Base-by-base conservation (phyloP, 2,888 invertebrate species). In the Drosophila sordidula region DNA sequence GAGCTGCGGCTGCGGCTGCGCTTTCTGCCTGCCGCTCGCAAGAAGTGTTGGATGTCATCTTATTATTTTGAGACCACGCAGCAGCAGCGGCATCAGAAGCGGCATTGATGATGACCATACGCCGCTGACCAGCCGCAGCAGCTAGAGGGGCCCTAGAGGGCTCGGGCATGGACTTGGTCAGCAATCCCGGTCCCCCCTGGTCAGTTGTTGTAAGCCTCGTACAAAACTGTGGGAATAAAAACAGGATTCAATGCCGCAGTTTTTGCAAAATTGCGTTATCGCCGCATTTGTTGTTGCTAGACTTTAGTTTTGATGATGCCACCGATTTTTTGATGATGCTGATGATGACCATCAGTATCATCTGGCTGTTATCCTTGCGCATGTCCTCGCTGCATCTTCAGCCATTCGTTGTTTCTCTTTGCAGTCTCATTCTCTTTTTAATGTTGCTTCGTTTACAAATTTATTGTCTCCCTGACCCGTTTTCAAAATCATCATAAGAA, bases 1-100 rank as follows among this genome's bases (percentile, higher is more conserved):
- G 70, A 54, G 56, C 69, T 62, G 63, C 64, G 67, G 38, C 58
- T 63, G 57, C 64, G 52, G 59, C 61, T 71, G 52, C 66, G 77
- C 67, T 68, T 70, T 70, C 34, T 59, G 73, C 67, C 62, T 71
- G 65, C 38, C 50, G 50, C 59, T 59, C 46, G 84, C 88, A 90
- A 91, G 91, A 92, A 92, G 92, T 92, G 92, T 92, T 92, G 92
- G 91, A 92, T 92, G 92, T 92, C 92, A 92, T 92, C 91, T 92
- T 91, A 91, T 92, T 92, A 91, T 92, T 90, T 79, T 61, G 74
- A 82, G 84, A 87, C 87, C 85, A 87, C 58, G 84, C 70, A 50
- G 59, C 36, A 70, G 71, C 69, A 45, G 69, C 80, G 49, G 62
- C 57, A 18, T 18, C 18, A 18, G 18, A 18, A 46, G 57, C 57